Evolutionary conservation across 2,888 invertebrate species (phyloP).

Genomic region (Crepidodera aurea): DNA sequence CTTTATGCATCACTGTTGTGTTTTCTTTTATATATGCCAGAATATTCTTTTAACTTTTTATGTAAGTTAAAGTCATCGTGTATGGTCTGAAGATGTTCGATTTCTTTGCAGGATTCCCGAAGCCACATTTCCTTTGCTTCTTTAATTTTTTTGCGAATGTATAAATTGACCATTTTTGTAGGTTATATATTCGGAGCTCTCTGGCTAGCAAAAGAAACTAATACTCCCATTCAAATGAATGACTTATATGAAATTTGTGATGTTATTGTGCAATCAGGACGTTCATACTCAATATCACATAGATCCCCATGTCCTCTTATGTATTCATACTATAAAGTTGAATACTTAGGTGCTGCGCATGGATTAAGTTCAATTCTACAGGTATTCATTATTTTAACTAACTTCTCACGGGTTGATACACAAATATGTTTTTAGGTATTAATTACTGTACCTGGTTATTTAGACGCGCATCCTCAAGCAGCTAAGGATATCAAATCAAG

Average conservation of each 20-base stretch:
- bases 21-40: too few relatives aligned
- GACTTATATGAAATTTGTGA: constrained; percentile 73
- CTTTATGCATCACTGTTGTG: too few relatives aligned
- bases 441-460: constrained; percentile 68
- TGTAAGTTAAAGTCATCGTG: too few relatives aligned
- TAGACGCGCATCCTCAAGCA: constrained; percentile 63
- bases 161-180: constrained; percentile 13
- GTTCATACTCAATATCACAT: constrained; percentile 69
- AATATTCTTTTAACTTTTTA: too few relatives aligned
- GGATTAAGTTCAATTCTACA: constrained; percentile 74
- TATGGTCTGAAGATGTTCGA: too few relatives aligned
- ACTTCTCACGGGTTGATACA: neutral
- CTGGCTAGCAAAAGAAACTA: constrained; percentile 72
- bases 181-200: constrained; percentile 79
- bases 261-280: constrained; percentile 75
- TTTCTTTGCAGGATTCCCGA: too few relatives aligned
- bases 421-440: constrained; percentile 61
- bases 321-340: constrained; percentile 75
- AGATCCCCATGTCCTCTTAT: constrained; percentile 74
- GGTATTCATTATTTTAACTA: constrained; percentile 52
- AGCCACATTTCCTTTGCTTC: neutral
- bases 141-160: constrained; percentile 5
- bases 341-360: constrained; percentile 78
- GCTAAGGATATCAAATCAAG: constrained; percentile 69
- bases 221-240: constrained; percentile 60